Evolutionary conservation across 2,113 vertebrate genomes (phyloP), one percentile per base, ranked within the genome.

Genomic region (Silurus asotus): DNA sequence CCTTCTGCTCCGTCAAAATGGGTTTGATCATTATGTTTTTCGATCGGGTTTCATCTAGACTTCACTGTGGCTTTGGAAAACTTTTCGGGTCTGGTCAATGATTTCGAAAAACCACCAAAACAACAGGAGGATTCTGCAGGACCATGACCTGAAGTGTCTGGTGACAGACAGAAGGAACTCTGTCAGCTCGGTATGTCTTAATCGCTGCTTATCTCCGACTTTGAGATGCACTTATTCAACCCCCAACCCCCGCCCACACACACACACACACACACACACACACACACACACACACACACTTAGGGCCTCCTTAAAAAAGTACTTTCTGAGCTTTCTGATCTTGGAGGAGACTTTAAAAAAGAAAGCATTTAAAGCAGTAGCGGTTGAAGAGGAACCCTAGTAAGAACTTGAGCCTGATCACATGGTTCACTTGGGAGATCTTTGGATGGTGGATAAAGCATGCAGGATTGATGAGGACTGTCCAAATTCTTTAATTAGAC

Each of bases 21-120:
- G 45, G 45, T 82, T 82, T 61, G 8, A 65, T 82, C 80, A 25
- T 53, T 51, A 51, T 25, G 80, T 82, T 65, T 82, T 82, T 65
- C 49, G 80, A 65, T 82, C 80, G 28, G 61, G 61, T 82, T 82
- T 65, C 80, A n/a, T 64, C 61, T 61, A 82, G 80, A 82, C 53
- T 65, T 51, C 23, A 82, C 10, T 49, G 79, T 9, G 61, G 79
- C 65, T 65, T 82, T 45, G 80, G 37, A 37, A 37, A 82, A 65
- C 25, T 61, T 82, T 65, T 65, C 53, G 45, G 79, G 59, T n/a
- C 79, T 15, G 59, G 37, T 64, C 59, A 49, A 17, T 81, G 59
- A 81, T 81, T 81, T 81, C 6, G 45, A 81, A 81, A 82, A n/a
- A 45, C 61, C 15, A 61, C 51, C 45, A 82, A 65, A 82, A 53